These are phyloP conservation scores for Scortum barcoo DNA, from an alignment of 2,113 vertebrate genomes.

Conservation along the genomic window DNA sequence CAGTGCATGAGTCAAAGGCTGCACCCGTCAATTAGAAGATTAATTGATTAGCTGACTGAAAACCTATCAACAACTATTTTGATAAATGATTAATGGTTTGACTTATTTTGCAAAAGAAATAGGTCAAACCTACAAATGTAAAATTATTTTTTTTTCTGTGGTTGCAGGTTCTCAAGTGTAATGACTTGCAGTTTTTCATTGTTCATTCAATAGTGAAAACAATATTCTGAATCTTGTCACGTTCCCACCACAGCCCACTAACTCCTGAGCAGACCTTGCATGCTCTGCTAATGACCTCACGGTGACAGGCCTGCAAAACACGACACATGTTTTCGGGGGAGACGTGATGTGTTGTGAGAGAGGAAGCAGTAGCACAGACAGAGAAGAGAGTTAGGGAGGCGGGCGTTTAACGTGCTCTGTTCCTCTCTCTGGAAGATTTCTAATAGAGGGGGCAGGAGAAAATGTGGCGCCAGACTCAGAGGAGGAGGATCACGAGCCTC, in stretches of 20 bases:
- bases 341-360: slow-evolving; percentile 31
- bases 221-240: background rate
- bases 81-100: too few relatives aligned
- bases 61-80: background rate
- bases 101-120: too few relatives aligned
- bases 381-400: background rate
- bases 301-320: slow-evolving; percentile 33
- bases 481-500: slow-evolving; percentile 37
- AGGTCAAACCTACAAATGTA: too few relatives aligned
- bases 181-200: background rate
- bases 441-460: slow-evolving; percentile 14
- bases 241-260: background rate
- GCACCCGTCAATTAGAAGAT: background rate
- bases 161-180: background rate
- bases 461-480: slow-evolving; percentile 42
- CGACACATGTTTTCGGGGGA: slow-evolving; percentile 45
- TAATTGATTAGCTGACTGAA: background rate
- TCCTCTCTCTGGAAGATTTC: slow-evolving; percentile 21
- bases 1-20: background rate
- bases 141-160: too few relatives aligned
- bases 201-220: background rate
- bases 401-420: background rate
- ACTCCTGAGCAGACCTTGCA: background rate
- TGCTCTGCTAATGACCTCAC: slow-evolving; percentile 28
- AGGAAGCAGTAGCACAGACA: background rate